Conservation (phyloP, 2,113 vertebrate genomes). For the Odontesthes bonariensis region DNA sequence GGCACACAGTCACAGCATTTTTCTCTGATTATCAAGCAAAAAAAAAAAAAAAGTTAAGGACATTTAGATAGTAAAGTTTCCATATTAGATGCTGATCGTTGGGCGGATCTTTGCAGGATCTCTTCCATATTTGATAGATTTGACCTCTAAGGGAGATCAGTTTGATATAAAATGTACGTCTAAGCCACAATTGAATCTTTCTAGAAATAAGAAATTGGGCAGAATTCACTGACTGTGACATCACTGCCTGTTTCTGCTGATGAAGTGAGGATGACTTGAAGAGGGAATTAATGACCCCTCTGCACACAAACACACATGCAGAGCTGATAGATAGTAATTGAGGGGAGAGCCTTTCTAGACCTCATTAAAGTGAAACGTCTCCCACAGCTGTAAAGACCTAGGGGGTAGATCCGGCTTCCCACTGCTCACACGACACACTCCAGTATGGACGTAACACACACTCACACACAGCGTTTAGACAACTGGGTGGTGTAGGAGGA, state of each 20-base stretch:
- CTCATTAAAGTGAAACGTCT: conserved; percentile 70
- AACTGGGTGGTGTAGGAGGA: conserved; percentile 54
- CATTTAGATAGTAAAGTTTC: too few species aligned
- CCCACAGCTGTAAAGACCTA: conserved; percentile 63
- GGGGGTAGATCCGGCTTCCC: conserved; percentile 59
- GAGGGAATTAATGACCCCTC: conserved; percentile 37
- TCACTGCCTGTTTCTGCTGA: conserved; percentile 27
- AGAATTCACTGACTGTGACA: not conserved
- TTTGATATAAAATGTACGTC: not conserved
- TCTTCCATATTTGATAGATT: not conserved
- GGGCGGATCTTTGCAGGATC: not conserved
- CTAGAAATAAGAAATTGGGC: not conserved
- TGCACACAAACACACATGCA: conserved; percentile 14
- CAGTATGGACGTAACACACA: not conserved
- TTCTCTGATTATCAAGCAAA: too few species aligned
- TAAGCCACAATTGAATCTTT: not conserved
- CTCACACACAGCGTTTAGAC: conserved; percentile 22
- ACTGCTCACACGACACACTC: conserved; percentile 28
- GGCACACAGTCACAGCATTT: too few species aligned
- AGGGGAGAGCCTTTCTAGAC: conserved; percentile 64
- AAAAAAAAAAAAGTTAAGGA: too few species aligned
- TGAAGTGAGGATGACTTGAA: conserved; percentile 54
- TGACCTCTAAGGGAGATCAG: not conserved
- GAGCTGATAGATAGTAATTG: conserved; percentile 65
- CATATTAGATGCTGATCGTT: too few species aligned